Evolutionary conservation across 2,888 invertebrate species (phyloP).

Genomic region (Diaphora mendica): DNA sequence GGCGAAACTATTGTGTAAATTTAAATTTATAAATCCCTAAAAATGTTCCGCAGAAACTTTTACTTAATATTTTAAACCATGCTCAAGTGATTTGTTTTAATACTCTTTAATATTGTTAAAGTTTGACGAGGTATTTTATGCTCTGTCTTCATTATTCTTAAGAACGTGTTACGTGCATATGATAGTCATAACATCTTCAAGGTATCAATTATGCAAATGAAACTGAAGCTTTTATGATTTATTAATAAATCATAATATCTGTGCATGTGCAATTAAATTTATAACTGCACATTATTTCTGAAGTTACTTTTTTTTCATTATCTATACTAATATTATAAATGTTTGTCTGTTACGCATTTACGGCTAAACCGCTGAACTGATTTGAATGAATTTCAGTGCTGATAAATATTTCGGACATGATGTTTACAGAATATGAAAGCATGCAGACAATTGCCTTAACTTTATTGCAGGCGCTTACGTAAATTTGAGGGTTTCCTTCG

Average conservation of each 20-base stretch:
- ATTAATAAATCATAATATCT: not conserved
- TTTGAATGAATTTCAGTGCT: too few relatives aligned
- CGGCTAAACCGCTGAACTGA: too few relatives aligned
- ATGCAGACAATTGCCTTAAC: too few relatives aligned
- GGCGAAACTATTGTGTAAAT: not conserved
- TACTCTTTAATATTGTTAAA: not conserved
- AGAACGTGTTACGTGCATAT: not conserved
- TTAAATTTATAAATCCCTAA: not conserved
- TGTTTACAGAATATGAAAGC: too few relatives aligned
- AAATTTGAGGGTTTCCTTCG: too few relatives aligned
- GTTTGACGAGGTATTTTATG: not conserved
- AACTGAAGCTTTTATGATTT: conserved; percentile 3
- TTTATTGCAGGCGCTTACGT: too few relatives aligned
- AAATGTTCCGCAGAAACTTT: not conserved
- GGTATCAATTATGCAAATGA: conserved; percentile 1
- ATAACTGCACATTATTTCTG: not conserved
- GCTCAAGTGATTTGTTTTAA: not conserved
- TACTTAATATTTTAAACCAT: not conserved
- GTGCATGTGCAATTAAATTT: conserved; percentile 5
- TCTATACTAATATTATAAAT: too few relatives aligned
- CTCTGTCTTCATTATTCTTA: not conserved
- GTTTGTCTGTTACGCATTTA: too few relatives aligned
- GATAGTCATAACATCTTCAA: not conserved
- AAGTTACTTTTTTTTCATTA: conserved; percentile 4
- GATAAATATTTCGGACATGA: too few relatives aligned